A percentile compares a stretch with the other conserved stretches of the same genome.
Conservation (phyloP, 2,888 invertebrate genomes). For the Adelognathus sp. region DNA sequence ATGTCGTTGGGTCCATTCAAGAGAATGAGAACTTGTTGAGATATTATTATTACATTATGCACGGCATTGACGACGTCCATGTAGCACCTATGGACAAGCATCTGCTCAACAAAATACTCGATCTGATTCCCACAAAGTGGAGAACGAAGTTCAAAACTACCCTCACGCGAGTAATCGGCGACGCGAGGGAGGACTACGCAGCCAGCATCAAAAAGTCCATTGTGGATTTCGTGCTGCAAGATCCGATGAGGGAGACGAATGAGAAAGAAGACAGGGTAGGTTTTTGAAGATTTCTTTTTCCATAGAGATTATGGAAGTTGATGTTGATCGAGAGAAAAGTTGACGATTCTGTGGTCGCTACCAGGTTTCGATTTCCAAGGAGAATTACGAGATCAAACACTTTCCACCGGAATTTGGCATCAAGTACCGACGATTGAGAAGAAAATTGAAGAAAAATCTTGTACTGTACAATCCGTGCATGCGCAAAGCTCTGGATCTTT, state of each 20-base stretch:
- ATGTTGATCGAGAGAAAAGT: not conserved
- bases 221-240: constrained; percentile 94
- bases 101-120: constrained; percentile 86
- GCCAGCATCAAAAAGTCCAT: constrained; percentile 95
- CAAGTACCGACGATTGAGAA: constrained; percentile 75
- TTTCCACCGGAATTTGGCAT: constrained; percentile 62
- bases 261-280: constrained; percentile 52
- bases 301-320: not conserved
- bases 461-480: constrained; percentile 92
- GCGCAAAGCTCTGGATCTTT: constrained; percentile 89
- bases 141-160: constrained; percentile 84
- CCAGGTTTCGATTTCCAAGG: constrained; percentile 59
- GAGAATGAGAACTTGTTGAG: constrained; percentile 88
- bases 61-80: constrained; percentile 95
- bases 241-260: constrained; percentile 82
- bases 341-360: too few relatives aligned
- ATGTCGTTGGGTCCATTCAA: constrained; percentile 67
- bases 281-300: not conserved
- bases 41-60: constrained; percentile 95
- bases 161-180: constrained; percentile 86
- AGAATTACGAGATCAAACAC: constrained; percentile 60
- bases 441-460: constrained; percentile 84
- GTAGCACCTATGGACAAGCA: constrained; percentile 91
- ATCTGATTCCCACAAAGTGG: constrained; percentile 85
- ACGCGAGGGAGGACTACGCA: constrained; percentile 93